Evolutionary conservation across 2,797 vertebrate species (phyloP), one percentile per base, ranked within the genome.

Genomic region (Muscicapa striata): DNA sequence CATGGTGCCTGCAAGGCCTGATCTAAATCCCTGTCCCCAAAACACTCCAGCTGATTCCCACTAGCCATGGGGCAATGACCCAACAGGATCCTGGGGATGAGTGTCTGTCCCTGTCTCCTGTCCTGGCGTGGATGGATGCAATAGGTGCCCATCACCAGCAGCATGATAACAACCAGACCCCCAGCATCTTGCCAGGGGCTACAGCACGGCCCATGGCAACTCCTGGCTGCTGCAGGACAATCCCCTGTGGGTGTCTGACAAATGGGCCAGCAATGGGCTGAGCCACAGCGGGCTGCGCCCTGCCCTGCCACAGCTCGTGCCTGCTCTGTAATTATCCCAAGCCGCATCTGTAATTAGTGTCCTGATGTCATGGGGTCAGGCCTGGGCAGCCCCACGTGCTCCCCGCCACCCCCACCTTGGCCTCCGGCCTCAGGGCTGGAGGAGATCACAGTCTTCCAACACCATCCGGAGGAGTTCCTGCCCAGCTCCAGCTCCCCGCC

Each of bases 301-400:
- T 87, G 54, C 84, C 74, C 73, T 52, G 57, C 91, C 20, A 0
- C 69, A 77, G 74, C 48, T 51, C 49, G 15, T 4, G 1, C 54
- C 63, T 29, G 24, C 78, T 93, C 93, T 94, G 81, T 94, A 94
- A 96, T 96, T 92, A 95, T 55, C 87, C 84, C 32, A 30, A 74
- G 59, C 84, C 4, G n/a, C 67, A 93, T 87, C 87, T 93, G 87
- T 96, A 94, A 96, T 94, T 94, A 96, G 92, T 38, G 55, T 72
- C 95, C 81, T 94, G 91, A 92, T 92, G 92, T 96, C 89, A 96
- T n/a, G 75, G 84, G 89, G 90, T 90, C 89, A 92, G 85, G 85
- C 79, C 90, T 76, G 68, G 84, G 88, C 92, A 87, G 81, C 78
- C 84, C 89, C 70, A 80, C 4, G 1, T 3, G 2, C 88, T 92